Evolutionary conservation across 2,888 invertebrate species (phyloP), one percentile per base, ranked within the genome.

Genomic region (Netelia fuscicornis): DNA sequence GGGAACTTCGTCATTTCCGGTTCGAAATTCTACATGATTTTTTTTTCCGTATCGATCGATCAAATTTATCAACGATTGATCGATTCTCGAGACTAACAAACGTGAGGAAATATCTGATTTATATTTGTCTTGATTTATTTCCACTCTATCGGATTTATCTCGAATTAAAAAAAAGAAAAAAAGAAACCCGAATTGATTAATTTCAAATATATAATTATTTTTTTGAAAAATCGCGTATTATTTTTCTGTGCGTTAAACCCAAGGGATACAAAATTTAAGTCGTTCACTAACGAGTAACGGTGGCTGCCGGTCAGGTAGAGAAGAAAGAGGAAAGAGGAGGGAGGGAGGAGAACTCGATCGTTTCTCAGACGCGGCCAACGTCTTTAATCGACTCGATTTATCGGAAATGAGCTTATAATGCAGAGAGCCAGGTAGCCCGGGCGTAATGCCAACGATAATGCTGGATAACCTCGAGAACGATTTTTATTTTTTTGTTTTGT

Each of bases 391-490:
- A 87, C 84, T 88, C 91, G 89, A 91, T 91, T 91, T 91, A 90
- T 91, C 90, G 90, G 90, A 90, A 91, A 91, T 91, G 90, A 91
- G 91, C 89, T 91, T 91, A 91, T 91, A 91, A 91, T 89, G 91
- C 89, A 88, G 10, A 20, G 17, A 9, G 17, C n/a, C 71, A 71
- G 85, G 91, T 90, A 91, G 91, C 90, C 88, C 76, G 86, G 86
- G 74, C 83, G 89, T 88, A 91, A 91, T 90, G 86, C 89, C 86
- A 81, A 88, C 90, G 90, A 90, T 90, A 90, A 91, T 88, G 86
- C 85, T 81, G 81, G 83, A 87, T 83, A 80, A 85, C 83, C 85
- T 80, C 64, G 42, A 72, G 13, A 54, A 76, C 71, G 52, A 74
- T 74, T 85, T 80, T 83, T 71, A 52, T 58, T 44, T 80, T 78